phyloP scores from a whole-genome alignment of 2,113 vertebrate genomes.

The Scolopax mira region DNA sequence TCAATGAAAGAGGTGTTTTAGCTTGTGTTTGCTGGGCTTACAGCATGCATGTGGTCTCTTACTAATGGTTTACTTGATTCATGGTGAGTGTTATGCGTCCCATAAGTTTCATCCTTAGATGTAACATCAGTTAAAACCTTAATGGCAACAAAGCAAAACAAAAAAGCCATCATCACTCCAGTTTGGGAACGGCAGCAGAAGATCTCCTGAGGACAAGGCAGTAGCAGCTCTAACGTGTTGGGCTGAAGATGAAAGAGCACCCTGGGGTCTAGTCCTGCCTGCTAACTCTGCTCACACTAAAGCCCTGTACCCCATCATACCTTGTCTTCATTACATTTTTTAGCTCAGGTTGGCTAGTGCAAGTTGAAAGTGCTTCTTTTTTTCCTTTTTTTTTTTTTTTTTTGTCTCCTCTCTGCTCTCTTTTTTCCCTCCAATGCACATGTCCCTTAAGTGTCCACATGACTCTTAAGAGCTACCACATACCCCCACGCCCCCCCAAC shows the following conservation, averaged over 20 bases:
- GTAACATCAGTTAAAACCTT: not conserved
- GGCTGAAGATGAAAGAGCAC: not conserved
- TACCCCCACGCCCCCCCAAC: not conserved
- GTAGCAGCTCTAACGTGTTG: not conserved
- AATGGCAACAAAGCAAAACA: not conserved
- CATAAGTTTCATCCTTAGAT: not conserved
- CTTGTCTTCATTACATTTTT: not conserved
- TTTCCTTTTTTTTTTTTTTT: not conserved
- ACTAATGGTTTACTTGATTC: not conserved
- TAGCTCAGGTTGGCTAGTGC: not conserved
- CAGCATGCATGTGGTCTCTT: not conserved
- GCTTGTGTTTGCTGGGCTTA: not conserved
- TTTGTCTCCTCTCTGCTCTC: not conserved
- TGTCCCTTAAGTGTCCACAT: accelerated
- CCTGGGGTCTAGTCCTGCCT: conserved; percentile 5
- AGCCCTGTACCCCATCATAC: not conserved
- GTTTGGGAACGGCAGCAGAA: not conserved
- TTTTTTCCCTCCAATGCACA: not conserved
- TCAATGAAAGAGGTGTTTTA: not conserved
- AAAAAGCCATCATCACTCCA: not conserved
- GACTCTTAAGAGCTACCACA: not conserved
- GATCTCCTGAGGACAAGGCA: not conserved
- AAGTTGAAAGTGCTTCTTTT: not conserved
- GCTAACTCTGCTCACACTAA: not conserved
- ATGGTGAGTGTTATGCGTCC: not conserved